Evolutionary conservation across 1,140 invertebrate species (phyloP).

Genomic region (Tetramorium parvispinum): DNA sequence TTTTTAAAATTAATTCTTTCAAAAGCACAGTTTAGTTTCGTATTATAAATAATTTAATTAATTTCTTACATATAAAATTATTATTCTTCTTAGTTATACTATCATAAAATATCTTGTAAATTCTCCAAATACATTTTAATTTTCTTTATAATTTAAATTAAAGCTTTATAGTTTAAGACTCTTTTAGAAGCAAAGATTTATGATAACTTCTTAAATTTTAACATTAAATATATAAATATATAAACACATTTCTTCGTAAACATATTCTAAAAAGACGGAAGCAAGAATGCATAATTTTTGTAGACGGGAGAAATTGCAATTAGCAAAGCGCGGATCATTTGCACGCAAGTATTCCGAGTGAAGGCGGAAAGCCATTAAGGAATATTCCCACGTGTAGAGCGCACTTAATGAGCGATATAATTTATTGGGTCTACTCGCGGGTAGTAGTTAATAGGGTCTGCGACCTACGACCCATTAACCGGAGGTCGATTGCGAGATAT

Average conservation of each 20-base stretch:
- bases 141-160: not conserved
- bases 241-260: not conserved
- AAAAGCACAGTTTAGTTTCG: not conserved
- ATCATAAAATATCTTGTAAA: not conserved
- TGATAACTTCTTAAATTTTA: not conserved
- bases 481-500: slow-evolving; percentile 59
- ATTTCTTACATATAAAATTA: not conserved
- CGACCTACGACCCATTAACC: slow-evolving; percentile 71
- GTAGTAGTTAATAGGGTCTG: slow-evolving; percentile 70
- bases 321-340: slow-evolving; percentile 60
- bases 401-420: slow-evolving; percentile 77
- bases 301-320: slow-evolving; percentile 66
- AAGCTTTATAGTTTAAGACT: not conserved
- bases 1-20: not conserved
- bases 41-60: not conserved
- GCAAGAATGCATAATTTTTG: slow-evolving; percentile 49
- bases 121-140: not conserved
- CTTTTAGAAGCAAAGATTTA: not conserved
- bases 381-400: slow-evolving; percentile 73
- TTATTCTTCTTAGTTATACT: not conserved
- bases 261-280: not conserved
- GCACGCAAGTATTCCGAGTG: slow-evolving; percentile 62
- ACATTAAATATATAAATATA: not conserved
- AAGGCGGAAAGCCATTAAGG: slow-evolving; percentile 72
- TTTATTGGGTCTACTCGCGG: slow-evolving; percentile 76